Conservation (phyloP, 2,888 invertebrate genomes). For the Phaonia tiefii region DNA sequence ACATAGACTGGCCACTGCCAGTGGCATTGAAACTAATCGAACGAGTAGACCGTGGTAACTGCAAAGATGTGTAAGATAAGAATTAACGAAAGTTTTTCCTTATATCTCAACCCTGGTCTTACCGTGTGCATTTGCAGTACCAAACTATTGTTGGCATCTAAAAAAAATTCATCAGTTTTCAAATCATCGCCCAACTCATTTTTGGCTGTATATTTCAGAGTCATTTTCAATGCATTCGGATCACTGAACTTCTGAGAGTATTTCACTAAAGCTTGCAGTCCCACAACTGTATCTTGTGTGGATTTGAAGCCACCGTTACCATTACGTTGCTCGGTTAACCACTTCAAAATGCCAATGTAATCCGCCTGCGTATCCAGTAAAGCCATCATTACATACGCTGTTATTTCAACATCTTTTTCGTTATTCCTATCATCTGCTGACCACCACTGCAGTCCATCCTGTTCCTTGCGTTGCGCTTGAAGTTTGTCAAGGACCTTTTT, state of each 20-base stretch:
- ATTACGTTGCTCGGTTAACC: conserved; percentile 86
- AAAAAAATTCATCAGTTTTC: conserved; percentile 7
- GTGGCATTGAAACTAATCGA: conserved; percentile 3
- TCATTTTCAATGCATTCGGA: background rate
- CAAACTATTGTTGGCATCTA: conserved; percentile 26
- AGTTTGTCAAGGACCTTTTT: conserved; percentile 81
- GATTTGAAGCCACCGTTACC: conserved; percentile 86
- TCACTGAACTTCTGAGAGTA: conserved; percentile 82
- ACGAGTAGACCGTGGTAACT: conserved; percentile 44
- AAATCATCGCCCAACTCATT: background rate
- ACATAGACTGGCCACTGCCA: conserved; percentile 37
- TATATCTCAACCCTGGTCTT: background rate
- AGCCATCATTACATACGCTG: conserved; percentile 91
- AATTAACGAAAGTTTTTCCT: background rate
- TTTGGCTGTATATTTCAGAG: conserved; percentile 28
- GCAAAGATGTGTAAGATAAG: background rate
- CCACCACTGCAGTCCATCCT: conserved; percentile 88
- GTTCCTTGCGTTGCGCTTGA: conserved; percentile 80
- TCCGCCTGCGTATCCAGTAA: conserved; percentile 75
- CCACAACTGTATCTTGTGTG: conserved; percentile 88
- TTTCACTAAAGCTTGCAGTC: conserved; percentile 84
- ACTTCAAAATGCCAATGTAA: conserved; percentile 83
- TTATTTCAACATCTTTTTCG: conserved; percentile 86
- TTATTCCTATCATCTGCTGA: conserved; percentile 81
- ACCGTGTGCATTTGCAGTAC: conserved; percentile 41